phyloP scores from a whole-genome alignment of 2,797 vertebrate genomes.

The Oryzias sinensis region DNA sequence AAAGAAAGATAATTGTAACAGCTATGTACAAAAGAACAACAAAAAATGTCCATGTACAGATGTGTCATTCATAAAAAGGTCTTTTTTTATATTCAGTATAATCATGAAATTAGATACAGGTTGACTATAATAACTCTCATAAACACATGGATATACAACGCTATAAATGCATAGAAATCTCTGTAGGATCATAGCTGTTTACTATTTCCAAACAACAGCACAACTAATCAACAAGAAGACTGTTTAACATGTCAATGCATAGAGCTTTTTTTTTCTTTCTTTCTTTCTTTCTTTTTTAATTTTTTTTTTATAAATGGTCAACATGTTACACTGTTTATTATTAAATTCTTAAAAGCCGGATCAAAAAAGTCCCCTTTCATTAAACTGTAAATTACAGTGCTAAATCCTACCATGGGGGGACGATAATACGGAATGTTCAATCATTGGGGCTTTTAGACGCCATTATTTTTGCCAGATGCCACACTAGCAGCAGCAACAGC shows the following conservation, averaged over 20 bases:
- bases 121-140: constrained; percentile 75
- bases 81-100: constrained; percentile 76
- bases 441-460: constrained; percentile 72
- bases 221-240: constrained; percentile 72
- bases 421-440: constrained; percentile 75
- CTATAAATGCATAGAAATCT: constrained; percentile 75
- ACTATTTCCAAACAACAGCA: constrained; percentile 73
- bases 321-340: constrained; percentile 61
- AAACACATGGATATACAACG: constrained; percentile 75
- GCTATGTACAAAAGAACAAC: constrained; percentile 71
- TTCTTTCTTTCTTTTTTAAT: constrained; percentile 62
- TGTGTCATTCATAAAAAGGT: constrained; percentile 73
- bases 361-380: constrained; percentile 59
- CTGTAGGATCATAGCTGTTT: constrained; percentile 77
- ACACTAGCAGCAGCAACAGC: constrained; percentile 78
- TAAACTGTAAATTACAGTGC: constrained; percentile 72
- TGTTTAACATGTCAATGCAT: constrained; percentile 64
- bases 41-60: constrained; percentile 77
- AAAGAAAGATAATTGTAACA: constrained; percentile 64
- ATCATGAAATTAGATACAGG: constrained; percentile 74
- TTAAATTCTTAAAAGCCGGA: constrained; percentile 63
- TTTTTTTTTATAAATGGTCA: constrained; percentile 66
- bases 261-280: constrained; percentile 23
- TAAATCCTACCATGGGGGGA: constrained; percentile 69
- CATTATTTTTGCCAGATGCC: constrained; percentile 76